Percentiles rank a stretch among this genome's conserved stretches.
These are phyloP conservation scores for Tauraco erythrolophus DNA, from an alignment of 2,113 vertebrate genomes.

Conservation along the genomic window DNA sequence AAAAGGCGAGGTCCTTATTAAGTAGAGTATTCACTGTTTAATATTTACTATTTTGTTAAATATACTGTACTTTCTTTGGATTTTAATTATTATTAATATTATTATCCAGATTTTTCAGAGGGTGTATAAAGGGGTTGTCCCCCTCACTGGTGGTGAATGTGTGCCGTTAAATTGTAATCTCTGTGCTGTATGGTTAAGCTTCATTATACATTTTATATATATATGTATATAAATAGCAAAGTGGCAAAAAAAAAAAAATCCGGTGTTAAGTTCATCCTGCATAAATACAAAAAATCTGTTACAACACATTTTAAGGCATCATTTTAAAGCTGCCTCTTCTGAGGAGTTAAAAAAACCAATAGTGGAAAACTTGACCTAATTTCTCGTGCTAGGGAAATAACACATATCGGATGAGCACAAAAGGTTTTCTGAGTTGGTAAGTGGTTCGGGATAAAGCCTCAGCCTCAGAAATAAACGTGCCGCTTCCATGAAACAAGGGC, in stretches of 20 bases:
- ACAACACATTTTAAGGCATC: conserved; percentile 77
- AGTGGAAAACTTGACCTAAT: conserved; percentile 71
- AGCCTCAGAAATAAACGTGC: background rate
- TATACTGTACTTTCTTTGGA: conserved; percentile 92
- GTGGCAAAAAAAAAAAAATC: conserved; percentile 78
- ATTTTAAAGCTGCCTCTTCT: conserved; percentile 76
- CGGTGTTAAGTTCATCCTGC: conserved; percentile 81
- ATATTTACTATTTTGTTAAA: conserved; percentile 96
- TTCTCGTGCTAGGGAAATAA: conserved; percentile 69
- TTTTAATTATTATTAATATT: conserved; percentile 86
- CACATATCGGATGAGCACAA: conserved; percentile 73
- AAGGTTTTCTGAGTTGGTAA: conserved; percentile 70
- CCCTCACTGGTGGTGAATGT: conserved; percentile 91
- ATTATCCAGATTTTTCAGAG: conserved; percentile 86
- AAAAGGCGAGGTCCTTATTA: conserved; percentile 90
- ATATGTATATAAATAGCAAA: conserved; percentile 85
- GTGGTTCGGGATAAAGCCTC: conserved; percentile 31
- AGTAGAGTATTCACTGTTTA: conserved; percentile 95
- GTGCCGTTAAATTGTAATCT: conserved; percentile 88
- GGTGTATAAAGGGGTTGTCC: conserved; percentile 81
- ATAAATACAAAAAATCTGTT: conserved; percentile 78
- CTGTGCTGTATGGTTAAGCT: conserved; percentile 89
- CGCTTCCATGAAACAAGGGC: background rate
- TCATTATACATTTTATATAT: conserved; percentile 86
- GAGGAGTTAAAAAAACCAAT: background rate